Base-by-base conservation (phyloP, 2,888 invertebrate genomes). In the Lasioglossum marginatum region DNA sequence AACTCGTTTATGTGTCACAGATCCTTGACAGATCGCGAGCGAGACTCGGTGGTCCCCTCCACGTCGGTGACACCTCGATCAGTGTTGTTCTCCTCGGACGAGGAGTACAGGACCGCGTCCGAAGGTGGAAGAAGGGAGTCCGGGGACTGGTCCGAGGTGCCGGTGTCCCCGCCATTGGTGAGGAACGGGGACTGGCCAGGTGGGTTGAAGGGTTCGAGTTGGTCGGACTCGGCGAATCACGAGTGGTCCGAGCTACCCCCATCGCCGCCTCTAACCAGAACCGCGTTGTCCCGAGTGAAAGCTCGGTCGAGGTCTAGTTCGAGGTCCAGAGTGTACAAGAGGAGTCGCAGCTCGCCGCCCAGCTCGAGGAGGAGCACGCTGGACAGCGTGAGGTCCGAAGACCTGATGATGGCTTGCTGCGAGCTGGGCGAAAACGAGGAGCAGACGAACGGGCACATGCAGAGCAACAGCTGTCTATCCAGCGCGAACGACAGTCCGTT, bases 101-200 rank as follows among this genome's bases (percentile, higher is more conserved):
- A 98, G 93, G 98, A 98, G 93, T 98, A 98, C 92, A 96, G 97
- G 92, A 98, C 98, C 0, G 98, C 98, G 16, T 98, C 98, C 0
- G 98, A 98, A 95, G 97, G 97, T 75, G 97, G 97, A 0, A 95
- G 97, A n/a, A 95, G 98, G 73, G 97, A 98, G 91, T 98, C 97
- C 89, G 97, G 97, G 34, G 98, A 98, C 93, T 98, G 98, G 98
- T 97, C 97, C 43, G 98, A 97, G 87, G 96, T 96, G 71, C 96
- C 96, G 3, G 95, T 96, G 0, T 96, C 96, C 1, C 96, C 96
- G 2, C 94, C 97, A 10, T 95, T 96, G 0, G 90, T 93, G 14
- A 90, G 93, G 23, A 93, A 94, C 63, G 92, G 93, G 5, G 94
- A 94, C 60, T 94, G 94, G 94, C 84, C 93, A 16, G 63, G 81